Percentiles rank a stretch among this genome's conserved stretches.
Conservation (phyloP, 2,888 invertebrate species). For the Clanis bilineata region DNA sequence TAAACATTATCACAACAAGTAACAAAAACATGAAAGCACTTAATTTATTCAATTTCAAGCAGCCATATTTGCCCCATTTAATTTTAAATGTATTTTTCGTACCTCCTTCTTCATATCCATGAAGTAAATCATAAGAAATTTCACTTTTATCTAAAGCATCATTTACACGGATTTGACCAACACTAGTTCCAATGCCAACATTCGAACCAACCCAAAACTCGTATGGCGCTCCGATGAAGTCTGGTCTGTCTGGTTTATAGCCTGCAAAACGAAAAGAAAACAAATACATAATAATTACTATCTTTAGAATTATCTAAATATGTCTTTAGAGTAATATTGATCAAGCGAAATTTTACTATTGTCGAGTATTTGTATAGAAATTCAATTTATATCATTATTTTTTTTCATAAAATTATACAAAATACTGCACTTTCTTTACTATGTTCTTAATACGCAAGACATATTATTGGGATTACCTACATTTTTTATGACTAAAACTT, state of each 20-base stretch:
- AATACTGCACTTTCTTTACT: too few species aligned
- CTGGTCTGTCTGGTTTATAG: conserved; percentile 83
- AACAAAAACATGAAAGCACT: too few species aligned
- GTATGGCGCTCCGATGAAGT: conserved; percentile 92
- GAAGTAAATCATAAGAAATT: conserved; percentile 89
- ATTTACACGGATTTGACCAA: conserved; percentile 91
- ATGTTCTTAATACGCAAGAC: too few species aligned
- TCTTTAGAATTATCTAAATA: too few species aligned
- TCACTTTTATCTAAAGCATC: conserved; percentile 86
- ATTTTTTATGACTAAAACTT: background rate
- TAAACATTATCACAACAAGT: too few species aligned
- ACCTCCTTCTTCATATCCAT: conserved; percentile 93
- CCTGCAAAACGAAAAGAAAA: conserved; percentile 53
- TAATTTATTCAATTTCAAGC: background rate
- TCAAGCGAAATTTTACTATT: too few species aligned
- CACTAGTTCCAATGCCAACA: conserved; percentile 91
- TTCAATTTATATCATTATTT: too few species aligned
- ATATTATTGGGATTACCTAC: background rate
- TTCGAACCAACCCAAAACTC: conserved; percentile 96
- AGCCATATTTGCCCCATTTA: background rate
- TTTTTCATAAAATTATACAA: too few species aligned
- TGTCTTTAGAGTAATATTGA: too few species aligned
- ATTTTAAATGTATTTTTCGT: conserved; percentile 24
- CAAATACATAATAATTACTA: too few species aligned
- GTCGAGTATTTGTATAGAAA: too few species aligned